Conservation (phyloP, 2,888 invertebrate genomes). For the Tenthredo mesomela region DNA sequence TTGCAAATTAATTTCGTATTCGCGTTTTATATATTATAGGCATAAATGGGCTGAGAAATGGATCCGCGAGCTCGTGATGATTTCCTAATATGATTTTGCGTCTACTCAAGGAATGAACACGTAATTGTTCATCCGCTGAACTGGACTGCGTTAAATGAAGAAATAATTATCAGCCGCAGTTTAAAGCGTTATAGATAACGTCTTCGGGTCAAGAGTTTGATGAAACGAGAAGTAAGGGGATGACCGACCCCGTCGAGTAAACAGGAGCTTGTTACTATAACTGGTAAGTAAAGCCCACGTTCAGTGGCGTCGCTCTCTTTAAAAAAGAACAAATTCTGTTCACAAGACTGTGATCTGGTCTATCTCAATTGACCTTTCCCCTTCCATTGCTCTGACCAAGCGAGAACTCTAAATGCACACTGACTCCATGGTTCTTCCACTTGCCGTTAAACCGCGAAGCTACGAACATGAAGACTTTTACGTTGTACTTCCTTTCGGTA, state of each 20-base stretch:
- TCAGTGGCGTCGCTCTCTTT: slow-evolving; percentile 16
- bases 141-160: neutral
- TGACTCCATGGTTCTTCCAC: slow-evolving; percentile 61
- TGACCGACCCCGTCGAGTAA: neutral
- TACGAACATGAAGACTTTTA: slow-evolving; percentile 66
- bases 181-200: neutral
- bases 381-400: slow-evolving; percentile 61
- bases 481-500: slow-evolving; percentile 58
- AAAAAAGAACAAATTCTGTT: neutral
- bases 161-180: neutral
- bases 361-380: slow-evolving; percentile 74
- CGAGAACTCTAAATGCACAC: neutral
- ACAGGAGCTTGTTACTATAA: neutral
- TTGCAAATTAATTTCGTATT: neutral
- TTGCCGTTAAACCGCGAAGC: slow-evolving; percentile 63
- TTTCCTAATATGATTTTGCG: neutral
- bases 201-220: slow-evolving; percentile 1
- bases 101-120: neutral
- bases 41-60: neutral
- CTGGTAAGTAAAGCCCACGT: neutral
- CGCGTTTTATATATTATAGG: neutral
- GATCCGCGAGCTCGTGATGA: neutral
- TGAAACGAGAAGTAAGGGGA: neutral
- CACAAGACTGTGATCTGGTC: slow-evolving; percentile 15
- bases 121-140: neutral